These are phyloP conservation scores for Yponomeuta evonymella DNA, from an alignment of 2,888 invertebrate genomes.

Conservation along the genomic window DNA sequence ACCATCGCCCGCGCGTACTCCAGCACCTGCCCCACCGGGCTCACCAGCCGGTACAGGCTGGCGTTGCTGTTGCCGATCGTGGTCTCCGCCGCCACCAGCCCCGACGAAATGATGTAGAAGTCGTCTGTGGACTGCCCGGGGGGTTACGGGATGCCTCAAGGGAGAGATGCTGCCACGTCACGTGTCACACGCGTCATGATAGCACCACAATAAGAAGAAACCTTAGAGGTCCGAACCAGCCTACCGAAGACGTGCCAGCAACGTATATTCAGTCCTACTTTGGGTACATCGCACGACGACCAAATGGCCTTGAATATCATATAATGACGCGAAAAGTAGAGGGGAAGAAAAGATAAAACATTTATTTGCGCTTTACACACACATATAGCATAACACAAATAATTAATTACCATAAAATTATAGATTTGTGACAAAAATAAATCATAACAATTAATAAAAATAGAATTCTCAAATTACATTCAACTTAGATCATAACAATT, in stretches of 20 bases:
- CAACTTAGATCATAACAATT: too few species aligned
- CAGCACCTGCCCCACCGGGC: conserved; percentile 66
- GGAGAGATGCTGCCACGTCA: neutral
- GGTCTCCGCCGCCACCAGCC: conserved; percentile 79
- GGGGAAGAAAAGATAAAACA: too few species aligned
- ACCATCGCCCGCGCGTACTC: conserved; percentile 80
- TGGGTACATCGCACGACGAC: too few species aligned
- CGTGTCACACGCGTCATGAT: too few species aligned
- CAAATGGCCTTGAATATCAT: too few species aligned
- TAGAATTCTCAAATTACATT: too few species aligned
- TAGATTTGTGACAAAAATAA: too few species aligned
- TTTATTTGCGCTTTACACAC: too few species aligned
- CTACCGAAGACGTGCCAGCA: neutral
- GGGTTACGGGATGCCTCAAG: conserved; percentile 17
- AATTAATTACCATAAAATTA: too few species aligned
- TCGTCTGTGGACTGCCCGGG: conserved; percentile 74
- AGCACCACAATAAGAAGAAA: neutral
- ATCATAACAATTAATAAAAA: too few species aligned
- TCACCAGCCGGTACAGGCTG: conserved; percentile 72
- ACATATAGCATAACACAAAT: too few species aligned
- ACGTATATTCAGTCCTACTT: neutral
- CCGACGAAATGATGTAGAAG: conserved; percentile 78
- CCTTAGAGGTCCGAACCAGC: neutral
- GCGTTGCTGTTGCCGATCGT: conserved; percentile 81
- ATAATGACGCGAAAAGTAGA: too few species aligned